Evolutionary conservation across 1,140 invertebrate genomes (phyloP).

Genomic region (Macrocentrus cingulum): DNA sequence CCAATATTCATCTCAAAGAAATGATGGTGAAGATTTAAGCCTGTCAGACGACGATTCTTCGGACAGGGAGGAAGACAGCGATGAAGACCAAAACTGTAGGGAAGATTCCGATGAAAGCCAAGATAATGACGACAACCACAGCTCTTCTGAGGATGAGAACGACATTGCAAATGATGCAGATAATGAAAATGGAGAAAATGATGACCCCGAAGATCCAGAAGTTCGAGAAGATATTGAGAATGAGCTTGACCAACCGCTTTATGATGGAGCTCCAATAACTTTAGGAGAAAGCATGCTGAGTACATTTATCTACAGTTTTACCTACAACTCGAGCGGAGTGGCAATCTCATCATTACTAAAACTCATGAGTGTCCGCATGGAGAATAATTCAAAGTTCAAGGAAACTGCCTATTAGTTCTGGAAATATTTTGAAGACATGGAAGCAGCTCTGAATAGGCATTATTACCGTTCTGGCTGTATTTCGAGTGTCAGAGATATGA

Average conservation of each 20-base stretch:
- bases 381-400: background rate
- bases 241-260: background rate
- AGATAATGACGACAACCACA: too few species aligned
- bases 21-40: too few species aligned
- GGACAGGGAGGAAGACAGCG: too few species aligned
- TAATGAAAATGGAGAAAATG: too few species aligned
- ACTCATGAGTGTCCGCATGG: background rate
- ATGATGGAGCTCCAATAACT: conserved; percentile 13
- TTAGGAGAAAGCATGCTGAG: conserved; percentile 7
- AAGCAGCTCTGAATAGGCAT: background rate
- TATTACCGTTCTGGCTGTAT: background rate
- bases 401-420: background rate
- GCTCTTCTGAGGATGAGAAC: too few species aligned
- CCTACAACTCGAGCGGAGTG: background rate
- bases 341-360: background rate
- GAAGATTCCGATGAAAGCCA: too few species aligned
- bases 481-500: background rate
- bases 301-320: background rate
- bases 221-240: too few species aligned
- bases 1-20: too few species aligned
- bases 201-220: too few species aligned
- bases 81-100: too few species aligned
- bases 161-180: too few species aligned
- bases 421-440: background rate
- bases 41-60: too few species aligned